Percentiles rank a stretch among this genome's conserved stretches.
phyloP scores from a whole-genome alignment of 2,113 vertebrate species.

The Excalfactoria chinensis region DNA sequence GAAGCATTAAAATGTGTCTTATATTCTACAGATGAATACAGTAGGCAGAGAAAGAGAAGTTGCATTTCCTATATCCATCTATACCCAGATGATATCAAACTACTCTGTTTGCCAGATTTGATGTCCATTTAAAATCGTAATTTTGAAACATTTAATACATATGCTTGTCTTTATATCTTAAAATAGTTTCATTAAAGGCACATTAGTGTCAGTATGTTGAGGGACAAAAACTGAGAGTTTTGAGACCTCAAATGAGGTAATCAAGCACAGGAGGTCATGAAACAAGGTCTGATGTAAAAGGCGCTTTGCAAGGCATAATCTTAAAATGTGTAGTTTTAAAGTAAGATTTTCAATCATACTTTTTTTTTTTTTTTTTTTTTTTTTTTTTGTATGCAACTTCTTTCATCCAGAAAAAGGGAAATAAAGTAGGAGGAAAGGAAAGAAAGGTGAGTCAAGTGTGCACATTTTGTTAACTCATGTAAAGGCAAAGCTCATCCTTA shows the following conservation, averaged over 20 bases:
- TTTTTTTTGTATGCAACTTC: not conserved
- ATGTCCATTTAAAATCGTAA: not conserved
- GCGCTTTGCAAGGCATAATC: not conserved
- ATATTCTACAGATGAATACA: not conserved
- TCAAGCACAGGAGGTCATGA: rapidly evolving
- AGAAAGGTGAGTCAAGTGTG: not conserved
- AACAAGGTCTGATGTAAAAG: not conserved
- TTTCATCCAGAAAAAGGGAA: not conserved
- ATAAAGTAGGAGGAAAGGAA: not conserved
- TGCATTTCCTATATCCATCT: not conserved
- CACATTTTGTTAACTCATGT: not conserved
- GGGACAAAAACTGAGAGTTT: not conserved
- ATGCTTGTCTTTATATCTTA: not conserved
- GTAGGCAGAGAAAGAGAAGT: not conserved
- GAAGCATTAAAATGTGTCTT: not conserved
- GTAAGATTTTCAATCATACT: not conserved
- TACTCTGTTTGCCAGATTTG: not conserved
- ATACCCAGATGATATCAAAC: not conserved
- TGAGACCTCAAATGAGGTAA: not conserved
- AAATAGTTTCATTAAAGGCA: not conserved
- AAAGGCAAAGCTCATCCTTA: not conserved
- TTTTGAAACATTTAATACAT: not conserved
- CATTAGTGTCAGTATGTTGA: not conserved
- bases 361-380: not conserved
- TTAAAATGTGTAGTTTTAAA: not conserved